Conservation (phyloP, 92 coral and sea anemone species). For the Porites cylindrica region DNA sequence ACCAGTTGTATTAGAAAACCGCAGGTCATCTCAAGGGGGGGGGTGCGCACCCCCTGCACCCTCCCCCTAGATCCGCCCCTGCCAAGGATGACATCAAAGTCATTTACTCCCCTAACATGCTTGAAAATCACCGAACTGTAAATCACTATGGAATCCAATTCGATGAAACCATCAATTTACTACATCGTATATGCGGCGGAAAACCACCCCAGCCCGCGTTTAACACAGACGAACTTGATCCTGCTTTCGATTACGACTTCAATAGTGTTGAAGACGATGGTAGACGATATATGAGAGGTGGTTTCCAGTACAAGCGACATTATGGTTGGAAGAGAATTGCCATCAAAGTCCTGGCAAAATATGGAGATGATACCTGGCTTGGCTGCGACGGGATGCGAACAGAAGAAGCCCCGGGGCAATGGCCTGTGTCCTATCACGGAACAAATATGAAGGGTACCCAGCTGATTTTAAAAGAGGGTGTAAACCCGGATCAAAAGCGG, state of each 20-base stretch:
- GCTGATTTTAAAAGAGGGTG: too few relatives aligned
- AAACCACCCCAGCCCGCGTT: neutral
- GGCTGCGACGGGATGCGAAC: constrained; percentile 78
- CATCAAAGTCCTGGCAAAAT: constrained; percentile 47
- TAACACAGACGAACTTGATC: constrained; percentile 21
- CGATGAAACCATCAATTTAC: constrained; percentile 36
- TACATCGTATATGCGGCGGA: constrained; percentile 16
- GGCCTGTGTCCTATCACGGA: constrained; percentile 87
- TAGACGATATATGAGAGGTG: constrained; percentile 60
- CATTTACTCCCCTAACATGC: constrained; percentile 17
- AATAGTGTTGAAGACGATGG: constrained; percentile 67
- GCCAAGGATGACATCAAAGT: constrained; percentile 25
- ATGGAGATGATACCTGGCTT: constrained; percentile 65
- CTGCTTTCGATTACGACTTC: constrained; percentile 62
- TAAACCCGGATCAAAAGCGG: too few relatives aligned
- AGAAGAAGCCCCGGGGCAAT: constrained; percentile 50
- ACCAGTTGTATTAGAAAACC: too few relatives aligned
- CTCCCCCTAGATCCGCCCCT: too few relatives aligned
- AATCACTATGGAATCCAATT: constrained; percentile 15
- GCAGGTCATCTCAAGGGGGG: too few relatives aligned
- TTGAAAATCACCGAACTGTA: constrained; percentile 48
- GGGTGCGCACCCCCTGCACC: too few relatives aligned
- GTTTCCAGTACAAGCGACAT: constrained; percentile 69
- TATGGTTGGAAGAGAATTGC: constrained; percentile 81
- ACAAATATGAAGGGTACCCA: constrained; percentile 39